Base-by-base conservation (phyloP, 1,140 invertebrate genomes). In the Cotesia glomerata region DNA sequence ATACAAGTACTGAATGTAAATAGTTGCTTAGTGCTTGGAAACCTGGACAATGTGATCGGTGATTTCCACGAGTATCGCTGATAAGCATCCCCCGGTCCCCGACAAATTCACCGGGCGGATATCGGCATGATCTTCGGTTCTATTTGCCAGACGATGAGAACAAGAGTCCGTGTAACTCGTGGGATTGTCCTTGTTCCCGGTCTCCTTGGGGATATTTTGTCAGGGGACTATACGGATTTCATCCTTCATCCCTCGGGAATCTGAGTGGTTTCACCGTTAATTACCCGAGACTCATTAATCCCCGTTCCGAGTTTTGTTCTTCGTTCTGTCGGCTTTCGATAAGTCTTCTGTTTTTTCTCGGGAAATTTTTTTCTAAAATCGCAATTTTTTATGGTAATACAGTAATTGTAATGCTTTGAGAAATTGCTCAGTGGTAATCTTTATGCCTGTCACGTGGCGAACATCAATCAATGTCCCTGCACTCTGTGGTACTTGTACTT, bases 181-280 rank as follows among this genome's bases (percentile, higher is more conserved):
- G 69, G 70, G 62, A 62, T 74, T 74, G 63, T 70, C 51, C 54
- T 61, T 70, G n/a, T 49, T 51, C 51, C 58, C 58, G 36, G 35
- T 56, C 61, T 51, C 51, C 71, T 39, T 58, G 61, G 74, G 72
- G 71, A 65, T 65, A 72, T 72, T 69, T 72, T 67, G 67, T 61
- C 69, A 67, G 51, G 72, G 76, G 77, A 77, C 73, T 77, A 77
- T 82, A 81, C 81, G 82, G 61, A 83, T 82, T 84, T 83, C 77
- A 80, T 81, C 77, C 78, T 69, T 71, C 56, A 34, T 52, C 36
- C 77, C 78, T 76, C 79, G 68, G 73, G 76, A 69, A 80, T 77
- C 76, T 72, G 71, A 73, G 75, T 76, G 71, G 69, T 75, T 75
- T 80, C 76, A 76, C 72, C 78, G 77, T 83, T 84, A 86, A 85